Conservation (phyloP, 1,140 invertebrate species). For the Campoletis sonorensis region DNA sequence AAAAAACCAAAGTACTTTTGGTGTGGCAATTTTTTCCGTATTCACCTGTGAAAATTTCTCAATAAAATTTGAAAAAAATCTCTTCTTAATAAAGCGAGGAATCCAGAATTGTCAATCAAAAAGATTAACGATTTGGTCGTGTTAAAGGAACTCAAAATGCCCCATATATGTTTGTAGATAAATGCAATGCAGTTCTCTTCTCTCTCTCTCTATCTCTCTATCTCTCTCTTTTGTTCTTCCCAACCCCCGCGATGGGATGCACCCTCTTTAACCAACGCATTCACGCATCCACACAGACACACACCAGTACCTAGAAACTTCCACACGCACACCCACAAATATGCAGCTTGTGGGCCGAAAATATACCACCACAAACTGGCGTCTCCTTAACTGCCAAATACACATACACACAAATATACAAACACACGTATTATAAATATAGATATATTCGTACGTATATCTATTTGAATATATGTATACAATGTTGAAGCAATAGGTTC, state of each 20-base stretch:
- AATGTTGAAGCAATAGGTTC: background rate
- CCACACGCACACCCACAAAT: slow-evolving; percentile 12
- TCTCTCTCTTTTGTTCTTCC: slow-evolving; percentile 19
- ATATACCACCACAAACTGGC: slow-evolving; percentile 5
- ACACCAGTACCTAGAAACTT: too few species aligned
- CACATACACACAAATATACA: too few species aligned
- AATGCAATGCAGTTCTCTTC: slow-evolving; percentile 38
- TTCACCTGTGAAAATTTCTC: too few species aligned
- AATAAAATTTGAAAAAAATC: too few species aligned
- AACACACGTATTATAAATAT: too few species aligned
- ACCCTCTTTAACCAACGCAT: background rate
- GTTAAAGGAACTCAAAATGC: too few species aligned
- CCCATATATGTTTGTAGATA: background rate
- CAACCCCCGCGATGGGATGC: background rate
- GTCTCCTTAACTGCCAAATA: too few species aligned
- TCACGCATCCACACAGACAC: background rate
- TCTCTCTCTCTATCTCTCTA: background rate
- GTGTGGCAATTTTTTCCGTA: too few species aligned
- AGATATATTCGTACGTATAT: slow-evolving; percentile 17
- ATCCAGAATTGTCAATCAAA: too few species aligned
- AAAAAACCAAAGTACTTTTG: too few species aligned
- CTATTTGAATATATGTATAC: background rate
- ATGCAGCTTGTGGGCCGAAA: background rate
- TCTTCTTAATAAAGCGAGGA: too few species aligned
- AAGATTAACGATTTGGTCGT: too few species aligned